Evolutionary conservation across 2,113 vertebrate genomes (phyloP), one percentile per base, ranked within the genome.

Genomic region (Axis porcinus): DNA sequence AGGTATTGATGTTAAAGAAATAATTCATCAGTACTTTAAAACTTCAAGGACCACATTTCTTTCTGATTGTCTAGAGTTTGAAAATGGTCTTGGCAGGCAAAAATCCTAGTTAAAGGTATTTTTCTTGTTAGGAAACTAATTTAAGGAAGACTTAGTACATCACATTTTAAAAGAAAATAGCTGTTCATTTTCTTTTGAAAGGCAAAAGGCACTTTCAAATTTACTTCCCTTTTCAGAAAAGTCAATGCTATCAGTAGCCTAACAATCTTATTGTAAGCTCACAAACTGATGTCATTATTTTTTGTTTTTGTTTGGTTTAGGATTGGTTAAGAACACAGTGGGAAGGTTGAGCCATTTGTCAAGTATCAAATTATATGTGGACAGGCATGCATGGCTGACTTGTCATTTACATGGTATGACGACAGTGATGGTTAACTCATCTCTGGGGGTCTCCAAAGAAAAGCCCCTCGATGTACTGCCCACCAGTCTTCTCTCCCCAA

Each of bases 181-280:
- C 89, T 76, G 9, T 58, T 87, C 76, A 45, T 52, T 85, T 86
- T 95, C 27, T 90, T 47, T 90, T 64, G 36, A 70, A 85, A 70
- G 33, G 54, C 91, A 70, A 95, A 96, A 70, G 60, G 33, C 21
- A 82, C 47, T 84, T 95, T 83, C 81, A 62, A 89, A 89, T 96
- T 28, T 64, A 33, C 33, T 85, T 93, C 13, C 6, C 60, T 74
- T 96, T 58, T 10, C 13, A 50, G 43, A 93, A 95, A 83, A 94
- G 76, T 57, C 70, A 74, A 14, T 43, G 28, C 15, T 30, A 43
- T 62, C 11, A 52, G 7, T 50, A 94, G 36, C 33, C 12, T 74
- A 30, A 40, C 30, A 70, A 54, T 62, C 30, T 58, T 47, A 88
- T 7, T 89, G 28, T 67, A 79, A 89, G 64, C 30, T 70, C 47